A percentile compares a stretch with the other conserved stretches of the same genome.
These are phyloP conservation scores for Orchesellides sinensis DNA, from an alignment of 2,888 invertebrate species.

Conservation along the genomic window DNA sequence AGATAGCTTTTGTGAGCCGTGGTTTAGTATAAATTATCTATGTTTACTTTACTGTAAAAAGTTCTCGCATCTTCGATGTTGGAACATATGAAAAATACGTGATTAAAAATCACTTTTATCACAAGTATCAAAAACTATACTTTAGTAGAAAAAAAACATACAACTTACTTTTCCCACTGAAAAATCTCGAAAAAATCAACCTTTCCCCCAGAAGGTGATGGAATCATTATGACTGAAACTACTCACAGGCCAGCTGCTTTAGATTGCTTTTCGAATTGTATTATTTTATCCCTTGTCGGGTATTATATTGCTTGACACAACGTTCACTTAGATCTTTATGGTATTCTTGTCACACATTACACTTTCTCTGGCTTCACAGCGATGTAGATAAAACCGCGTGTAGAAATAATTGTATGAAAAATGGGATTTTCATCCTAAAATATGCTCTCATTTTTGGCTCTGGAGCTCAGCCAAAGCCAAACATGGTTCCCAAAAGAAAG, in stretches of 20 bases:
- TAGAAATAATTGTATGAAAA: slow-evolving; percentile 15
- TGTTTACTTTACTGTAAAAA: too few relatives aligned
- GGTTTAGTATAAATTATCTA: too few relatives aligned
- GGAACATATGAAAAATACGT: too few relatives aligned
- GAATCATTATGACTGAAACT: slow-evolving; percentile 47
- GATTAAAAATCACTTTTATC: too few relatives aligned
- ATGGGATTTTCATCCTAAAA: slow-evolving; percentile 31
- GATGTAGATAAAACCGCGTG: neutral
- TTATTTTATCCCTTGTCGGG: too few relatives aligned
- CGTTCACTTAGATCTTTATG: slow-evolving; percentile 47
- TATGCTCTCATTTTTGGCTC: slow-evolving; percentile 42
- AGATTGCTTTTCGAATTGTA: neutral
- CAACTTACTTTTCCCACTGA: slow-evolving; percentile 63
- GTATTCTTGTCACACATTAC: slow-evolving; percentile 37
- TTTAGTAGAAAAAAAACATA: neutral
- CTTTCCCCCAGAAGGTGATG: slow-evolving; percentile 61
- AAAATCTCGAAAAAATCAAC: slow-evolving; percentile 64
- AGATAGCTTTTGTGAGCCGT: too few relatives aligned
- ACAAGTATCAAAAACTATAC: too few relatives aligned
- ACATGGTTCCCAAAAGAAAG: slow-evolving; percentile 31
- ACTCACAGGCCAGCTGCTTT: neutral
- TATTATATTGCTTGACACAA: neutral
- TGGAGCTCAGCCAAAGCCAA: slow-evolving; percentile 41
- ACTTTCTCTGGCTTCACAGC: neutral
- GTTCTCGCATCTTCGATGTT: too few relatives aligned